Evolutionary conservation across 2,888 invertebrate species (phyloP).

Genomic region (Orthosia gracilis): DNA sequence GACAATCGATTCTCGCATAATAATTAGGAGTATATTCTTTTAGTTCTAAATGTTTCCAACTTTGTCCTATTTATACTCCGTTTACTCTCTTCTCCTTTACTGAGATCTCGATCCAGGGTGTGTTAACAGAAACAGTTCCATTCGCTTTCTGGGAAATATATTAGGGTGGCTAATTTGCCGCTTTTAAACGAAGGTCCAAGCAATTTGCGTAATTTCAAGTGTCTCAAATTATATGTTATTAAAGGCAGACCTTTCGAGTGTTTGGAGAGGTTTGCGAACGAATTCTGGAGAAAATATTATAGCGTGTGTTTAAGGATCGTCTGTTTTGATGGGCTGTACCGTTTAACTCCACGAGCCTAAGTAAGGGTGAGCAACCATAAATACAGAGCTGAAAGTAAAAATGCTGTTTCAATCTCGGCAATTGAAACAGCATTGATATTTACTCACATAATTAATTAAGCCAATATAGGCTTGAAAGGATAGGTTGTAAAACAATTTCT

Average conservation of each 20-base stretch:
- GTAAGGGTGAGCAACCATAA: background rate
- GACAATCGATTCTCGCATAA: background rate
- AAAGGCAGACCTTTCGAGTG: slow-evolving; percentile 31
- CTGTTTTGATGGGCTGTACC: slow-evolving; percentile 13
- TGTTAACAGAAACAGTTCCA: slow-evolving; percentile 30
- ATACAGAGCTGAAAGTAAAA: background rate
- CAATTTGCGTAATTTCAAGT: slow-evolving; percentile 58
- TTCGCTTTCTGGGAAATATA: slow-evolving; percentile 46
- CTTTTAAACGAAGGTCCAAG: slow-evolving; percentile 36
- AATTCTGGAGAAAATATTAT: slow-evolving; percentile 26
- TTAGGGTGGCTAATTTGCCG: slow-evolving; percentile 49
- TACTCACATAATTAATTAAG: background rate
- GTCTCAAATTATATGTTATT: slow-evolving; percentile 55
- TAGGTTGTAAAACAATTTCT: background rate
- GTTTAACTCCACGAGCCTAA: slow-evolving; percentile 22
- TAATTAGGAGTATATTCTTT: background rate
- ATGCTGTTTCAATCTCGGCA: background rate
- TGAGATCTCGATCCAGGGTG: slow-evolving; percentile 2
- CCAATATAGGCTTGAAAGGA: background rate
- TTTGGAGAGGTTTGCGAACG: slow-evolving; percentile 27
- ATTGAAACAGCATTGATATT: background rate
- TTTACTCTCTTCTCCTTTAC: background rate
- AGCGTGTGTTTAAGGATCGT: slow-evolving; percentile 28
- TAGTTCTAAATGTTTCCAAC: background rate
- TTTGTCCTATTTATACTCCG: background rate